Evolutionary conservation across 1,140 invertebrate genomes (phyloP).

Genomic region (Zaprionus kolodkinae): DNA sequence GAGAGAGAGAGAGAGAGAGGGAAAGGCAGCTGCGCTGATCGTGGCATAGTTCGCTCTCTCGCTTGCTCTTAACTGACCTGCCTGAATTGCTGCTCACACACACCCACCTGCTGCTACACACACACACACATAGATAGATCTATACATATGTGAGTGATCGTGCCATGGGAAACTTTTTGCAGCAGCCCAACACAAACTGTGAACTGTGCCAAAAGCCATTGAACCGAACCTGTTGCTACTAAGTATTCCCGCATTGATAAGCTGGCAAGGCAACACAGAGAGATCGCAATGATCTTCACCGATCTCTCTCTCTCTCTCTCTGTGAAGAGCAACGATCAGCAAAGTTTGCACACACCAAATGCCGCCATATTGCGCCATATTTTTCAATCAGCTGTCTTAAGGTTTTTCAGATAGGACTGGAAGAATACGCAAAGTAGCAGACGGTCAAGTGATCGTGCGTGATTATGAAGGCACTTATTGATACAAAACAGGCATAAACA

Average conservation of each 20-base stretch:
- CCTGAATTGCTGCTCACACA: constrained; percentile 18
- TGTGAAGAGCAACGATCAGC: not conserved
- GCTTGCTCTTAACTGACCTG: constrained; percentile 32
- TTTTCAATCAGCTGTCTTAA: not conserved
- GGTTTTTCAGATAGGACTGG: not conserved
- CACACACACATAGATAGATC: not conserved
- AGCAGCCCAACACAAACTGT: constrained; percentile 1
- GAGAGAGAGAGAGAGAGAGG: not conserved
- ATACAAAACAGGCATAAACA: constrained; percentile 1
- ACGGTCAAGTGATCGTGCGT: constrained; percentile 14
- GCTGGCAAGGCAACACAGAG: constrained; percentile 13
- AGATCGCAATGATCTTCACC: not conserved
- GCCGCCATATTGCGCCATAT: not conserved
- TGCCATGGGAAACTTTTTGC: constrained; percentile 4
- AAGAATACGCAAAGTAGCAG: not conserved
- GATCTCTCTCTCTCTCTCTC: not conserved
- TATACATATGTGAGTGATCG: constrained; percentile 1
- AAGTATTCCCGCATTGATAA: constrained; percentile 6
- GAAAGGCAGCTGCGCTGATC: constrained; percentile 11
- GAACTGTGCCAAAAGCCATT: constrained; percentile 40
- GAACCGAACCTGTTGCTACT: constrained; percentile 26
- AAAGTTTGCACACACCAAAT: not conserved
- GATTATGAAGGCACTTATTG: not conserved
- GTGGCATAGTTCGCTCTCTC: constrained; percentile 16
- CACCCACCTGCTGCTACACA: constrained; percentile 4